These are phyloP conservation scores for Apoda limacodes DNA, from an alignment of 2,888 invertebrate genomes.

Conservation along the genomic window DNA sequence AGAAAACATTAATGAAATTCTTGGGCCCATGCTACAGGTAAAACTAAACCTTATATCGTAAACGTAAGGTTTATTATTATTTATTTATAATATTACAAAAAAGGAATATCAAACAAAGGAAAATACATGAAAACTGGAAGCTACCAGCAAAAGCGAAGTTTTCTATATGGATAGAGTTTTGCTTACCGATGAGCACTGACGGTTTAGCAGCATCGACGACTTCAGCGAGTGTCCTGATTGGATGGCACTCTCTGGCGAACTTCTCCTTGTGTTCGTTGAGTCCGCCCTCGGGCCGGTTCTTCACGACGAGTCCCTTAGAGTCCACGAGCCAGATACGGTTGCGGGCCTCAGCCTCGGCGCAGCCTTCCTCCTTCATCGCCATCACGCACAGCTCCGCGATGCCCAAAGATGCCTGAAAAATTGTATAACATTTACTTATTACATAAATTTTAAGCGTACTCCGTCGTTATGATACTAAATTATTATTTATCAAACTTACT, in stretches of 20 bases:
- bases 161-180: not conserved
- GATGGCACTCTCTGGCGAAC: conserved; percentile 84
- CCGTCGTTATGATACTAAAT: no score
- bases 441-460: no score
- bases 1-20: no score
- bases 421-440: no score
- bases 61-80: no score
- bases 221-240: conserved; percentile 82
- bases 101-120: no score
- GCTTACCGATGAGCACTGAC: conserved; percentile 86
- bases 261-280: conserved; percentile 81
- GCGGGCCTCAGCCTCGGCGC: conserved; percentile 79
- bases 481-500: no score
- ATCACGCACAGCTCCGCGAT: conserved; percentile 93
- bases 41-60: no score
- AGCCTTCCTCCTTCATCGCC: conserved; percentile 92
- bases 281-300: conserved; percentile 84
- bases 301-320: conserved; percentile 93
- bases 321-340: conserved; percentile 95
- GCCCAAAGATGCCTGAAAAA: conserved; percentile 92
- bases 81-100: no score
- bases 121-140: not conserved
- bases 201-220: conserved; percentile 87
- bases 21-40: no score
- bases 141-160: not conserved